These are phyloP conservation scores for Philantomba maxwellii DNA, from an alignment of 2,113 vertebrate genomes.

Conservation along the genomic window DNA sequence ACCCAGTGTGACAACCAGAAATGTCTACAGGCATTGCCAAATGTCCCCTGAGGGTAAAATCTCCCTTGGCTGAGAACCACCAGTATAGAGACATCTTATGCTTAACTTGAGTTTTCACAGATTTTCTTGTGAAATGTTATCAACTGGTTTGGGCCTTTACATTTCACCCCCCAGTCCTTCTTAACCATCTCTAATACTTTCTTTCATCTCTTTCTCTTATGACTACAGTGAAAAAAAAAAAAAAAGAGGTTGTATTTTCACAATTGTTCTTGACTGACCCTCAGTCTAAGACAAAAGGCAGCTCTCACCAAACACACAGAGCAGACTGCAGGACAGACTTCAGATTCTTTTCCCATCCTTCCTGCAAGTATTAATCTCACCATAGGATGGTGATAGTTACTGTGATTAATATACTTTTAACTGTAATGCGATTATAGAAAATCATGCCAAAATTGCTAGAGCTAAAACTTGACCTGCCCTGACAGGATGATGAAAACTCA, in stretches of 20 bases:
- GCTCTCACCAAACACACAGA: background rate
- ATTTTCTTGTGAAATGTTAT: background rate
- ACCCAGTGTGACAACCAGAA: background rate
- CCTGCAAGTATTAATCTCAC: slow-evolving; percentile 55
- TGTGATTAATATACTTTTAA: slow-evolving; percentile 69
- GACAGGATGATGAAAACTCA: slow-evolving; percentile 67
- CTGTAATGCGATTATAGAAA: slow-evolving; percentile 71
- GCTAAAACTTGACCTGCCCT: slow-evolving; percentile 72
- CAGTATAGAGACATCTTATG: background rate
- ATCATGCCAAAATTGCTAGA: slow-evolving; percentile 65
- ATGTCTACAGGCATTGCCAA: background rate
- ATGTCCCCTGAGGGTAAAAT: background rate
- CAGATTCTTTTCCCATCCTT: slow-evolving; percentile 9
- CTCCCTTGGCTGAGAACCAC: background rate
- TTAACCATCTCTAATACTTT: background rate
- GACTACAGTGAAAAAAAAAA: background rate
- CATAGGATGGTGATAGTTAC: slow-evolving; percentile 60
- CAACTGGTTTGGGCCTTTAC: background rate
- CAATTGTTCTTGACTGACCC: background rate
- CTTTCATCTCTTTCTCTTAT: background rate
- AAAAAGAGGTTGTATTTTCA: background rate
- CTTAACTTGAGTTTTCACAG: background rate
- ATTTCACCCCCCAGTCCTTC: background rate
- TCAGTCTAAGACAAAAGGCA: slow-evolving; percentile 32
- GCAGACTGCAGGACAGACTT: background rate